These are phyloP conservation scores for Desmodus rotundus DNA, from an alignment of 2,113 vertebrate genomes.

Conservation along the genomic window DNA sequence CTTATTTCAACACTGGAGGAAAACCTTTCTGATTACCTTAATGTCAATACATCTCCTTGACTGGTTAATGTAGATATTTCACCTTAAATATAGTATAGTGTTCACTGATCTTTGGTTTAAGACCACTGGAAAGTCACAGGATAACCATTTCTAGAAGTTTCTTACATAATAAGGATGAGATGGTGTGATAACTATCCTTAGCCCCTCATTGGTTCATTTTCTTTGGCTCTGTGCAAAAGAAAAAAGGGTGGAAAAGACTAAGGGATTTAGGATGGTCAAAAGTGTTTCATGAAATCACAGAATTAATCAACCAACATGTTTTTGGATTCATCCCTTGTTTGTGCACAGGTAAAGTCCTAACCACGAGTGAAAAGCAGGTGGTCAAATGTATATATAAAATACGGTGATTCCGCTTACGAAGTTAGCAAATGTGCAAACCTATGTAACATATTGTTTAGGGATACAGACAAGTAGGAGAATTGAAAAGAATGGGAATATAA, in stretches of 20 bases:
- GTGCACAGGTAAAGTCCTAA: not conserved
- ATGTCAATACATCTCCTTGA: not conserved
- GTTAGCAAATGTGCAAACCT: not conserved
- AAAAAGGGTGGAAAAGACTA: not conserved
- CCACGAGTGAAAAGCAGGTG: not conserved
- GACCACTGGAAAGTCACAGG: not conserved
- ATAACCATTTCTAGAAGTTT: not conserved
- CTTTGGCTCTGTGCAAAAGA: not conserved
- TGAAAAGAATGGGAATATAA: not conserved
- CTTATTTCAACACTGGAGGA: not conserved
- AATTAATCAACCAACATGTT: not conserved
- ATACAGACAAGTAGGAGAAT: not conserved
- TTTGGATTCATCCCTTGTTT: not conserved
- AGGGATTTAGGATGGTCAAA: not conserved
- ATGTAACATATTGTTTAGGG: not conserved
- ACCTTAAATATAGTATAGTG: not conserved
- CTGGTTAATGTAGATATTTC: not conserved
- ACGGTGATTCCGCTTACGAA: not conserved
- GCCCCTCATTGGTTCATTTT: not conserved
- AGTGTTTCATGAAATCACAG: not conserved
- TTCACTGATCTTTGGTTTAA: not conserved
- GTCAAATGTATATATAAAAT: not conserved
- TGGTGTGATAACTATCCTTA: not conserved
- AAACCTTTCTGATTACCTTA: not conserved
- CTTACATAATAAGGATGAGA: not conserved